Evolutionary conservation across 2,888 invertebrate genomes (phyloP), one percentile per base, ranked within the genome.

Genomic region (Amblyjoppa fuscipennis): DNA sequence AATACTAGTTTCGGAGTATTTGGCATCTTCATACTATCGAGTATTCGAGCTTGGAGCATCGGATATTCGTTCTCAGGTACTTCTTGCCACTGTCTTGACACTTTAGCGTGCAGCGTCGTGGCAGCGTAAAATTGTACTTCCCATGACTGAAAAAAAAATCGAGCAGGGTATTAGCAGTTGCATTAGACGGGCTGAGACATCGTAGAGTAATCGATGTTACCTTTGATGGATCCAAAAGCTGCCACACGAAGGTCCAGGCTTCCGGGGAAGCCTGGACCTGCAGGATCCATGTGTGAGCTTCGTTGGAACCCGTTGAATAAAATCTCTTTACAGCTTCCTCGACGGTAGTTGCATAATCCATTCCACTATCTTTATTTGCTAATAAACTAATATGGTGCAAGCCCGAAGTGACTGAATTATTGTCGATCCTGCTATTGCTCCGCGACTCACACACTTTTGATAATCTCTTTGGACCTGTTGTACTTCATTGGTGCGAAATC

Each of bases 81-180:
- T 95, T 98, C 98, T 92, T 96, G 95, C 98, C 98, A 99, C 92
- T 96, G 97, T 92, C 98, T 97, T 90, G 98, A 96, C 74, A 99
- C 96, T 94, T 99, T 99, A 0, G 97, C 96, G 91, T 99, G 98
- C 31, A 99, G 94, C 38, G 98, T 98, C 70, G 97, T 97, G 4
- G 99, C 99, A 79, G 97, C 99, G 95, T 98, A 99, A 94, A 98
- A 99, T 94, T 99, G 98, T 49, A 98, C 97, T 95, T 98, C 98
- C 88, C 97, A 96, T 80, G 96, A 95, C 98, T 98, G 93, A 68
- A 95, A 95, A 34, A 68, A 95, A 95, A 34, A 28, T 59, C 0
- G 2, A 53, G 7, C 53, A 2, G 20, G 7, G 7, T n/a, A 53
- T 59, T 59, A 28, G 25, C 9, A 28, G 13, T 28, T 5, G 13